phyloP scores from a whole-genome alignment of 2,888 invertebrate species.

The Aproaerema taeniolella region DNA sequence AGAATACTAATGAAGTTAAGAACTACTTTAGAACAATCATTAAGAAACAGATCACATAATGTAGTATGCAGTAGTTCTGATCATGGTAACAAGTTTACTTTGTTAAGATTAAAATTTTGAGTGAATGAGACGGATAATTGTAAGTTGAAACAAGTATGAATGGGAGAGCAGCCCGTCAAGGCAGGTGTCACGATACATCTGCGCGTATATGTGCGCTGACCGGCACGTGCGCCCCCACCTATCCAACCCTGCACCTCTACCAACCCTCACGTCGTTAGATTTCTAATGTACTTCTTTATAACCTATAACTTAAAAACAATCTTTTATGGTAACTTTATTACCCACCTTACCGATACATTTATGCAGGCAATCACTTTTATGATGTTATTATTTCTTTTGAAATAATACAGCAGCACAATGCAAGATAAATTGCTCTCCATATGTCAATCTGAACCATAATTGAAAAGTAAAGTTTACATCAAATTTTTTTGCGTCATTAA shows the following conservation, averaged over 20 bases:
- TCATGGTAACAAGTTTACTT: slow-evolving; percentile 47
- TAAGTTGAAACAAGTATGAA: slow-evolving; percentile 34
- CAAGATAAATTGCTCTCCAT: slow-evolving; percentile 43
- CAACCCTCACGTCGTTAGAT: slow-evolving; percentile 16
- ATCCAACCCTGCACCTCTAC: slow-evolving; percentile 31
- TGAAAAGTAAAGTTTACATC: slow-evolving; percentile 43
- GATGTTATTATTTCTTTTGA: too few species aligned
- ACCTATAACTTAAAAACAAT: not conserved
- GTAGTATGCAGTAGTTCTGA: slow-evolving; percentile 53
- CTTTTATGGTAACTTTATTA: slow-evolving; percentile 1
- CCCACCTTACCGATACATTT: not conserved
- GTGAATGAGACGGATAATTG: slow-evolving; percentile 36
- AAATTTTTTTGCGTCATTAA: slow-evolving; percentile 58
- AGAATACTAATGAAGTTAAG: slow-evolving; percentile 60
- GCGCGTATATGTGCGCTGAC: slow-evolving; percentile 61
- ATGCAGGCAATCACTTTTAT: too few species aligned
- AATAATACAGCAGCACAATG: too few species aligned
- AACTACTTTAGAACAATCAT: slow-evolving; percentile 63
- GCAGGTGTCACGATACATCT: slow-evolving; percentile 73
- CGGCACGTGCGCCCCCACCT: slow-evolving; percentile 62
- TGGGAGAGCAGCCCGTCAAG: slow-evolving; percentile 45
- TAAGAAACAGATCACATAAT: slow-evolving; percentile 69
- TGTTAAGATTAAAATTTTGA: slow-evolving; percentile 59
- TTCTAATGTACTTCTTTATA: slow-evolving; percentile 11
- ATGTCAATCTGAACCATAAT: slow-evolving; percentile 57